phyloP scores from a whole-genome alignment of 2,888 invertebrate species.

The Xiphydria camelus region DNA sequence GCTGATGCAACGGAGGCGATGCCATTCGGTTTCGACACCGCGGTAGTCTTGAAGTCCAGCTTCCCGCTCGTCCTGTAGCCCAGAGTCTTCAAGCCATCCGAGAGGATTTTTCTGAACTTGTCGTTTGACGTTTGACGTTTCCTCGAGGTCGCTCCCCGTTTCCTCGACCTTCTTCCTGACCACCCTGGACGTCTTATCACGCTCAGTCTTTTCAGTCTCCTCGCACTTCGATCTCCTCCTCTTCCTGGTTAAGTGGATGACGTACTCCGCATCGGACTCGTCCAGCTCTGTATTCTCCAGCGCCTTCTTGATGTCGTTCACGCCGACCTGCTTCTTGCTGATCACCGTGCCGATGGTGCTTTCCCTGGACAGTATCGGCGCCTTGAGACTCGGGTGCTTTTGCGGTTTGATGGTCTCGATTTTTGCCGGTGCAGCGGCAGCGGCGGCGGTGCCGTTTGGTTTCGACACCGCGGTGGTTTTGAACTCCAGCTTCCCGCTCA shows the following conservation, averaged over 20 bases:
- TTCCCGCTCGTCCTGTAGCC: slow-evolving; percentile 64
- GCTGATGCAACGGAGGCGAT: too few relatives aligned
- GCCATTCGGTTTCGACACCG: too few relatives aligned
- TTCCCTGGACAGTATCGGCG: slow-evolving; percentile 13
- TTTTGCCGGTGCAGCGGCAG: slow-evolving; percentile 9
- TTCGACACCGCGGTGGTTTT: slow-evolving; percentile 36
- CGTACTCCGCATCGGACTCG: slow-evolving; percentile 47
- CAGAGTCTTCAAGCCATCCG: slow-evolving; percentile 66
- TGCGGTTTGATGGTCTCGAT: slow-evolving; percentile 9
- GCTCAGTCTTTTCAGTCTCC: slow-evolving; percentile 10
- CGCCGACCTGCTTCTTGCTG: slow-evolving; percentile 41
- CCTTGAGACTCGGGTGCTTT: slow-evolving; percentile 5
- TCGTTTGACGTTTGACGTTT: too few relatives aligned
- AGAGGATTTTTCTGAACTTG: slow-evolving; percentile 70
- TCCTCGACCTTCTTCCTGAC: slow-evolving; percentile 30
- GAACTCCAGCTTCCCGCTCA: slow-evolving; percentile 66
- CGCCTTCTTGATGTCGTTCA: slow-evolving; percentile 36
- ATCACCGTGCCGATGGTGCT: slow-evolving; percentile 43
- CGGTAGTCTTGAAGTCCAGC: slow-evolving; percentile 68
- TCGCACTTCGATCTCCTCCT: slow-evolving; percentile 11
- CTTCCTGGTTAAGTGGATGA: slow-evolving; percentile 42
- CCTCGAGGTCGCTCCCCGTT: too few relatives aligned
- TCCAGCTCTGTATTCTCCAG: slow-evolving; percentile 35
- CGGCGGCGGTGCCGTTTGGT: slow-evolving; percentile 6
- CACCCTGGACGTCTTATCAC: slow-evolving; percentile 13